Conservation (phyloP, 2,797 vertebrate genomes). For the Tamandua tetradactyla region DNA sequence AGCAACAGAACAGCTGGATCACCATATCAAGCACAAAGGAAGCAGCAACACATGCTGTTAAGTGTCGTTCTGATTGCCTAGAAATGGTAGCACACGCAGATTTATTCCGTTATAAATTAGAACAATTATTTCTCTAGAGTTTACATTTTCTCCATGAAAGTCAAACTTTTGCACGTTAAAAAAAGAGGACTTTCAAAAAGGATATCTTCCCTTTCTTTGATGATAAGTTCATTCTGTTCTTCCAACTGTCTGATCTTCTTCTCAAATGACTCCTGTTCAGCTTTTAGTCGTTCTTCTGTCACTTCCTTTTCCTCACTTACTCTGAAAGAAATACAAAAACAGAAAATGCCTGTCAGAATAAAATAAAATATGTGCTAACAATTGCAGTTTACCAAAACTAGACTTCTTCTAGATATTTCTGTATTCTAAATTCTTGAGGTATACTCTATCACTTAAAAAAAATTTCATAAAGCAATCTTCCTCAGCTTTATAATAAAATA, state of each 20-base stretch:
- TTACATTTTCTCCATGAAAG: constrained; percentile 78
- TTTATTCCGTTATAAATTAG: constrained; percentile 84
- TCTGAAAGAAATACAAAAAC: constrained; percentile 84
- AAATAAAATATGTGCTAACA: constrained; percentile 55
- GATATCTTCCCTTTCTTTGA: constrained; percentile 97
- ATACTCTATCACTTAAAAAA: not conserved
- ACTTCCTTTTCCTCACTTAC: constrained; percentile 97
- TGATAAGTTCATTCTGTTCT: constrained; percentile 93
- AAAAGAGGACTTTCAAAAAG: constrained; percentile 83
- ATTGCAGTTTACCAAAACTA: not conserved
- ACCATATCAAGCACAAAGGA: constrained; percentile 83
- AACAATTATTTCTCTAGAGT: constrained; percentile 85
- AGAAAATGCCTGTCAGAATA: not conserved
- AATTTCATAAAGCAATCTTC: constrained; percentile 33
- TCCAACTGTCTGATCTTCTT: constrained; percentile 95
- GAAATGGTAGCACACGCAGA: constrained; percentile 84
- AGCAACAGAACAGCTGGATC: constrained; percentile 83
- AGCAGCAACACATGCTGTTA: constrained; percentile 82
- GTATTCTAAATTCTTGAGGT: not conserved
- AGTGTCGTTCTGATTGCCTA: constrained; percentile 83
- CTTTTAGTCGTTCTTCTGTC: constrained; percentile 92
- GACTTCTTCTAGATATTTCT: constrained; percentile 21
- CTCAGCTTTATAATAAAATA: constrained; percentile 46
- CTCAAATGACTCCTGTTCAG: constrained; percentile 94
- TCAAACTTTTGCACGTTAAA: constrained; percentile 61